Conservation (phyloP, 30 jellyfish, hydroid and myxozoan species). For the Hydractinia symbiolongicarpus region DNA sequence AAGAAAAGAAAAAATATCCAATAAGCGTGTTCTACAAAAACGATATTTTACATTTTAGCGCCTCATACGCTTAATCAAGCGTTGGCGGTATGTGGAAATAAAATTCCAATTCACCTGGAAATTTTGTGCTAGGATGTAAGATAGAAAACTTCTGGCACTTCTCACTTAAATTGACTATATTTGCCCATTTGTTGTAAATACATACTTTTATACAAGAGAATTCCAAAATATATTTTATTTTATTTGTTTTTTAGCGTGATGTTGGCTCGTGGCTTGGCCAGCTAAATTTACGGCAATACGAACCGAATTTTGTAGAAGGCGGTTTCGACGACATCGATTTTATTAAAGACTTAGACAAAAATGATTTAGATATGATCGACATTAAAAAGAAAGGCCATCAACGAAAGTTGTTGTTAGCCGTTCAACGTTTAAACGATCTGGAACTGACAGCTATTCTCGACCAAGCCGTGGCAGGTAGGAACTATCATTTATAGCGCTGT, state of each 20-base stretch:
- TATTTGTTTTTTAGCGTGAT: slow-evolving; percentile 43
- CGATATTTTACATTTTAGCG: no score
- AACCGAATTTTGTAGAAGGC: slow-evolving; percentile 90
- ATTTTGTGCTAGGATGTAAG: no score
- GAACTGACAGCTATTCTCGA: slow-evolving; percentile 92
- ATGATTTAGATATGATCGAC: slow-evolving; percentile 94
- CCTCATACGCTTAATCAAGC: no score
- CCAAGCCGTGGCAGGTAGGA: slow-evolving; percentile 66
- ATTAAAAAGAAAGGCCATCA: slow-evolving; percentile 88
- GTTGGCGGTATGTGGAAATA: no score
- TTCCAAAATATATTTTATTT: no score
- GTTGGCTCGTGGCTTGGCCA: slow-evolving; percentile 76
- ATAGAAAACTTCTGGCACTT: no score
- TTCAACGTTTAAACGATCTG: slow-evolving; percentile 70
- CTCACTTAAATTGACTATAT: no score
- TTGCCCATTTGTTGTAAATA: no score
- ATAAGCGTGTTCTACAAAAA: no score
- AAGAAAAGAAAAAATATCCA: no score
- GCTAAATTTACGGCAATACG: slow-evolving; percentile 59
- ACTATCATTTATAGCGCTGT: neutral
- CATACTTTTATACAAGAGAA: no score
- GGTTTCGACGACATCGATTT: slow-evolving; percentile 98
- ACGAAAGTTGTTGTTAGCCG: slow-evolving; percentile 79
- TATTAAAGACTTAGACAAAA: slow-evolving; percentile 80
- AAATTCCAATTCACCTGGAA: no score